Conservation (phyloP, 2,113 vertebrate genomes). For the Ornithorhynchus anatinus region DNA sequence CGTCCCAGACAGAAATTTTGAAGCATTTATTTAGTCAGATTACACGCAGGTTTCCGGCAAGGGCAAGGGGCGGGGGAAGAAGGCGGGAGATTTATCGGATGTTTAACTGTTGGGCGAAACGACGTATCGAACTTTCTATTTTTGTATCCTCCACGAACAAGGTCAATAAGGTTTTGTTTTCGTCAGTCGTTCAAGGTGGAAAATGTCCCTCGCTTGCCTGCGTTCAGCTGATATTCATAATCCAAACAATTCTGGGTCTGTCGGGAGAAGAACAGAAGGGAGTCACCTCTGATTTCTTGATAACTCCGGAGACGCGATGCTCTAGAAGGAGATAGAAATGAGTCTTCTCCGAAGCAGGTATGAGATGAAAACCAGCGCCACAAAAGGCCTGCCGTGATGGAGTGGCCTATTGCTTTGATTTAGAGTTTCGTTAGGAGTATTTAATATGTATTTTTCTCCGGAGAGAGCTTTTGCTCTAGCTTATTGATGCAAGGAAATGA, state of each 20-base stretch:
- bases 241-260: constrained; percentile 56
- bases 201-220: constrained; percentile 63
- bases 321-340: constrained; percentile 23
- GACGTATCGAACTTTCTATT: constrained; percentile 48
- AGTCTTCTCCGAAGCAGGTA: not conserved
- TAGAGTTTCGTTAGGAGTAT: not conserved
- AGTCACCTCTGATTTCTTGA: constrained; percentile 35
- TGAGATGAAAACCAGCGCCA: not conserved
- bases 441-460: not conserved
- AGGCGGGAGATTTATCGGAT: constrained; percentile 44
- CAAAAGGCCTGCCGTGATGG: not conserved
- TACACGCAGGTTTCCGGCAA: constrained; percentile 26
- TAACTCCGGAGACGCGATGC: constrained; percentile 16
- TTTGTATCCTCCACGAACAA: constrained; percentile 47
- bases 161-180: constrained; percentile 54
- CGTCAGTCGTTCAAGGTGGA: constrained; percentile 35
- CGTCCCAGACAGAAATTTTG: not conserved
- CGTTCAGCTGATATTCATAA: constrained; percentile 56
- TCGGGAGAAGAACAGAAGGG: constrained; percentile 47
- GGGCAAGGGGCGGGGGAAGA: too few relatives aligned
- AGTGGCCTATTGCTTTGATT: not conserved
- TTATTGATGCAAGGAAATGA: too few relatives aligned
- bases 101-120: constrained; percentile 53
- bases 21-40: constrained; percentile 38
- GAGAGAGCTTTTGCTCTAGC: too few relatives aligned